Conservation (phyloP, 2,888 invertebrate species). For the Laspeyria flexula region DNA sequence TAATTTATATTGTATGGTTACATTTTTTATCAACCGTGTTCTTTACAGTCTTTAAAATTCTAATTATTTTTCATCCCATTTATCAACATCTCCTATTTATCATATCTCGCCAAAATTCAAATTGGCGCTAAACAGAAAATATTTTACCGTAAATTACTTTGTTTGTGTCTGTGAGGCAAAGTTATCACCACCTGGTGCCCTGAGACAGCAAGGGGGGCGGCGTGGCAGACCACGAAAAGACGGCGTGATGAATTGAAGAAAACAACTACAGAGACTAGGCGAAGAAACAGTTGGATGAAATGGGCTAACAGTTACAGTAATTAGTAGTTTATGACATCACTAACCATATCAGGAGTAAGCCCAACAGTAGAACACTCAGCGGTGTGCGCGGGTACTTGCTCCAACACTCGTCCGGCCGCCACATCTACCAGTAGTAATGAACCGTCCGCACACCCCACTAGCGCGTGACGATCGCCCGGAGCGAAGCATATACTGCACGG, state of each 20-base stretch:
- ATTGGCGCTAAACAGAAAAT: not conserved
- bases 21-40: too few species aligned
- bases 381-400: slow-evolving; percentile 93
- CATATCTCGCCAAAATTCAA: not conserved
- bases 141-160: too few species aligned
- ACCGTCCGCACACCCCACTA: slow-evolving; percentile 95
- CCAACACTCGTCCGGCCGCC: slow-evolving; percentile 92
- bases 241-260: too few species aligned
- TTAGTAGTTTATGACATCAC: slow-evolving; percentile 12
- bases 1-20: not conserved
- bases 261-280: too few species aligned
- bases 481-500: slow-evolving; percentile 92
- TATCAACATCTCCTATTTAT: too few species aligned
- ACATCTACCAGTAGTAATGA: slow-evolving; percentile 93
- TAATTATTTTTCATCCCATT: too few species aligned
- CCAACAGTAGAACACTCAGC: slow-evolving; percentile 93
- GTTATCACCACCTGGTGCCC: too few species aligned
- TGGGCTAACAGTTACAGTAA: too few species aligned
- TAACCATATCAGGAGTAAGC: slow-evolving; percentile 92
- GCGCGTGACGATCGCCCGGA: slow-evolving; percentile 94
- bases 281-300: too few species aligned
- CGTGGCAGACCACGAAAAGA: too few species aligned
- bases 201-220: too few species aligned
- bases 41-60: not conserved
- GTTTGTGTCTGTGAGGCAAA: too few species aligned